Evolutionary conservation across 2,888 invertebrate genomes (phyloP), one percentile per base, ranked within the genome.

Genomic region (Stramonita haemastoma): DNA sequence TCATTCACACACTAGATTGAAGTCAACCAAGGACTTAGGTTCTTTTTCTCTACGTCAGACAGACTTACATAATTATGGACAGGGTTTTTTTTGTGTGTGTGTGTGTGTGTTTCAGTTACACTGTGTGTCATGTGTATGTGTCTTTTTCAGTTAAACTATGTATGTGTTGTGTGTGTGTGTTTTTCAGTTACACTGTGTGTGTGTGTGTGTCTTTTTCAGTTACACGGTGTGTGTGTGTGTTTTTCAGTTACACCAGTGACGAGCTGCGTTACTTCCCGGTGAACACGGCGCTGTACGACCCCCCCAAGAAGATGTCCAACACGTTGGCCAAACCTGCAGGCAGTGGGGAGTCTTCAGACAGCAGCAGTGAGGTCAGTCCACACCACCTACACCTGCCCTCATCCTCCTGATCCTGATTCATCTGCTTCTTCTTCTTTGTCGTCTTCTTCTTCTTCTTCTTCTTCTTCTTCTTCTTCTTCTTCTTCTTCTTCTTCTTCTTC

Each of bases 201-300:
- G n/a, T n/a, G n/a, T n/a, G n/a, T n/a, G n/a, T n/a, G n/a, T n/a
- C n/a, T n/a, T 22, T 93, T 94, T 17, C 93, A 97, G 97, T 90
- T 99, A 98, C 96, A 97, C 98, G n/a, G n/a, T n/a, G n/a, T n/a
- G n/a, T n/a, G n/a, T n/a, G 19, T 60, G 60, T 70, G 26, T n/a
- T 22, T 93, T 94, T 17, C 93, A 97, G 97, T 90, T 99, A 98
- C 96, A 97, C 98, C 1, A 97, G 98, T 13, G 97, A 97, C 26
- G 98, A 99, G 96, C 96, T 99, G 90, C 98, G 98, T 95, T 98
- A 98, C 95, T 97, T 99, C 96, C 99, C 99, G 0, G 95, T 99
- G 87, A 99, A 98, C 96, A 99, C 99, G 17, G 98, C 98, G 91
- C 95, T 98, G 90, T 97, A 97, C 94, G 97, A 97, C 70, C 95